Evolutionary conservation across 2,888 invertebrate genomes (phyloP).

Genomic region (Cataglyphis albicans): DNA sequence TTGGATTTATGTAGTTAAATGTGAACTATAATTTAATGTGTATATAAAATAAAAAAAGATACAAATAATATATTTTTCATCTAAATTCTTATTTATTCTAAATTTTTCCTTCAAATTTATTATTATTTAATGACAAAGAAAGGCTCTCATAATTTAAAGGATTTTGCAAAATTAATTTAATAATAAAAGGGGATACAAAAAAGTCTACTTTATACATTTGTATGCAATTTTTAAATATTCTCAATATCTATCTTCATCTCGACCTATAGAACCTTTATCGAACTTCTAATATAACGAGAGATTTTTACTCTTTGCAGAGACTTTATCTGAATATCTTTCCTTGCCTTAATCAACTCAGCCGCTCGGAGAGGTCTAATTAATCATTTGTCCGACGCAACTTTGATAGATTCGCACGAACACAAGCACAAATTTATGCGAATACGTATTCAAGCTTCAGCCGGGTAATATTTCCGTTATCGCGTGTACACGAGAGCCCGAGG

Average conservation of each 20-base stretch:
- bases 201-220: not conserved
- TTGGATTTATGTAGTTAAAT: not conserved
- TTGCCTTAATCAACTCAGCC: not conserved
- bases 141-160: not conserved
- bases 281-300: not conserved
- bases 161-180: not conserved
- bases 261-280: not conserved
- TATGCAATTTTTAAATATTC: not conserved
- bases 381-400: not conserved
- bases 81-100: not conserved
- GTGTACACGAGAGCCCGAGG: conserved; percentile 62
- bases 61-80: not conserved
- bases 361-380: not conserved
- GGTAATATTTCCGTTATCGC: conserved; percentile 70
- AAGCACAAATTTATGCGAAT: not conserved
- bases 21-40: not conserved
- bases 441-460: conserved; percentile 11
- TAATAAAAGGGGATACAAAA: not conserved
- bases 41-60: not conserved
- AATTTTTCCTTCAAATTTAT: not conserved
- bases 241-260: not conserved
- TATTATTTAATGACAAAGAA: not conserved
- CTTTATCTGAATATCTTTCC: not conserved
- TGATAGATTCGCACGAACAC: conserved; percentile 26
- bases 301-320: not conserved